Evolutionary conservation across 2,113 vertebrate species (phyloP), one percentile per base, ranked within the genome.

Genomic region (Odocoileus virginianus): DNA sequence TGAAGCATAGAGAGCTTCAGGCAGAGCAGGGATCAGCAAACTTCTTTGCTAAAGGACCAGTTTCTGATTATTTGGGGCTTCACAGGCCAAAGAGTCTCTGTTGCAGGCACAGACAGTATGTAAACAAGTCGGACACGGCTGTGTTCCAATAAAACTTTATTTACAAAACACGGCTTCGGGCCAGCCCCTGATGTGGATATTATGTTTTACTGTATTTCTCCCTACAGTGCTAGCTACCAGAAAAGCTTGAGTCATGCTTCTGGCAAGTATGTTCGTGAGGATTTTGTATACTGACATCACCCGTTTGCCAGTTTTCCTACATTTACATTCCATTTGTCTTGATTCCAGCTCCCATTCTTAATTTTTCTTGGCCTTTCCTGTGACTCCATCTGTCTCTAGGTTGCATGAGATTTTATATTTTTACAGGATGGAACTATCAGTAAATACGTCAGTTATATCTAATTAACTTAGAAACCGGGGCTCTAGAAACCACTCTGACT

Each of bases 401-500:
- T 55, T 88, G 52, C 43, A 45, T 45, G 47, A 58, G 55, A 28
- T 52, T 55, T n/a, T 58, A 21, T 4, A 13, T 43, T 50, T 47
- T 64, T 7, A 52, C 7, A 43, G 76, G 55, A 89, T 86, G 28
- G 54, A 79, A 71, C 36, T 60, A 2, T 79, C 64, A 36, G 67
- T 88, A 61, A 92, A 71, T 79, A 25, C 6, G 64, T 96, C 78
- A n/a, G 0, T 28, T 83, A 17, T n/a, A 43, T 45, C 74, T 33
- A 16, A 7, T 23, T 84, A 33, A 28, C 58, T 92, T 47, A 54
- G 50, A 86, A 89, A 89, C 25, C 40, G 55, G 78, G 36, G 67
- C 71, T 87, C 45, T 84, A 28, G 91, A 91, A 97, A 79, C 87
- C 84, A 33, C 81, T 94, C 6, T 88, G 78, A 94, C 86, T 90